Evolutionary conservation across 53 echinoderm and acorn worm genomes (phyloP).

Genomic region (Holothuria leucospilota): DNA sequence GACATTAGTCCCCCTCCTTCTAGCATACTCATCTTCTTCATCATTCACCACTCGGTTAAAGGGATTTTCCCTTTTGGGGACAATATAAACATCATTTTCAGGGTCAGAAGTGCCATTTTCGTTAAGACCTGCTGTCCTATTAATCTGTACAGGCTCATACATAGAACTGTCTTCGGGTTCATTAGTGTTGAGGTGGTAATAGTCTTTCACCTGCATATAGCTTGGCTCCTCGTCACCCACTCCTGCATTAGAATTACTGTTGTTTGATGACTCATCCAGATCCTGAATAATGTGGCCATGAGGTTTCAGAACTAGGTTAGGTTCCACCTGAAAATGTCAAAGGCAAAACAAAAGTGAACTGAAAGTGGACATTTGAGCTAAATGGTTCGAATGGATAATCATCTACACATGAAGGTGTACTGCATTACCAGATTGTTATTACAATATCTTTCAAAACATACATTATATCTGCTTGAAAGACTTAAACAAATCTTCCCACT

Average conservation of each 20-base stretch:
- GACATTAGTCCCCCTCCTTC: not conserved
- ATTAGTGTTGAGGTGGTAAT: constrained; percentile 22
- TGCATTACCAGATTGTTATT: too few species aligned
- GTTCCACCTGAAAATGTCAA: constrained; percentile 17
- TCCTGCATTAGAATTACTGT: constrained; percentile 22
- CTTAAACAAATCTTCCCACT: too few species aligned
- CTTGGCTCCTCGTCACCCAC: not conserved
- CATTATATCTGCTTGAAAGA: too few species aligned
- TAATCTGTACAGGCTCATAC: constrained; percentile 19
- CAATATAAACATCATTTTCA: constrained; percentile 1
- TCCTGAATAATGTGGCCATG: not conserved
- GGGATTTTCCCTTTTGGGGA: constrained; percentile 33
- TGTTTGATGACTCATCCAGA: not conserved
- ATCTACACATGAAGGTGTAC: too few species aligned
- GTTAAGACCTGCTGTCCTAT: constrained; percentile 2
- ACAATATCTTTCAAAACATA: too few species aligned
- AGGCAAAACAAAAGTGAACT: too few species aligned
- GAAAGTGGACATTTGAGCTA: too few species aligned
- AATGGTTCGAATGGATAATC: too few species aligned
- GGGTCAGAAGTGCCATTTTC: not conserved
- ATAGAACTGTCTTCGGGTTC: constrained; percentile 15
- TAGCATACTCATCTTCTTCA: not conserved
- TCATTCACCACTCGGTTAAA: constrained; percentile 29
- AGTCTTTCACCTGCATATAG: constrained; percentile 25
- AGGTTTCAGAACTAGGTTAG: constrained; percentile 9